phyloP scores from a whole-genome alignment of 2,113 vertebrate species.

The Stomatorhinus ivindoensis region DNA sequence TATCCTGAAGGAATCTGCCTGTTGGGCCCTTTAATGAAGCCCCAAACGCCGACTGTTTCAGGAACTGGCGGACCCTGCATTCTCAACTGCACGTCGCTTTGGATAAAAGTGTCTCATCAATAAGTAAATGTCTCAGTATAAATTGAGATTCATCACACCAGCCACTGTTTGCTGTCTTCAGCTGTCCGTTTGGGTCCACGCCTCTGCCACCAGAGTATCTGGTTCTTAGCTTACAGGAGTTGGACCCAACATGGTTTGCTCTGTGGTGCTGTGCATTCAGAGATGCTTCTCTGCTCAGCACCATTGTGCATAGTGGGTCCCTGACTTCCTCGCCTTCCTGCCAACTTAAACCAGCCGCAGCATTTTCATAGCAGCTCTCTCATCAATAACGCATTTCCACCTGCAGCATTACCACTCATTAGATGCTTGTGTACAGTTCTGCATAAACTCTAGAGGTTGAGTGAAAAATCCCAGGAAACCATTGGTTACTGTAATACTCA shows the following conservation, averaged over 20 bases:
- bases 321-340: too few relatives aligned
- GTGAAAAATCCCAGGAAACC: neutral
- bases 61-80: neutral
- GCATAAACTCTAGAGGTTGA: neutral
- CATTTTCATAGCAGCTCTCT: too few relatives aligned
- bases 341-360: too few relatives aligned
- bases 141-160: neutral
- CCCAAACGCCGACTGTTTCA: neutral
- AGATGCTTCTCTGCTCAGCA: too few relatives aligned
- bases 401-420: too few relatives aligned
- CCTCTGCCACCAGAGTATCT: neutral
- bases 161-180: neutral
- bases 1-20: neutral
- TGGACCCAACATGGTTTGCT: neutral
- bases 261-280: too few relatives aligned
- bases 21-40: neutral
- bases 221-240: neutral
- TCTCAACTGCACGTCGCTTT: neutral
- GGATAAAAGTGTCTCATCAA: neutral
- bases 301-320: too few relatives aligned
- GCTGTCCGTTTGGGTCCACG: neutral
- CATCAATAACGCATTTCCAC: too few relatives aligned
- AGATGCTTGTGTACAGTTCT: neutral
- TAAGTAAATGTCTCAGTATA: neutral
- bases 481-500: neutral